Evolutionary conservation across 30 jellyfish, hydroid and myxozoan genomes (phyloP).

Genomic region (Sanderia malayensis): DNA sequence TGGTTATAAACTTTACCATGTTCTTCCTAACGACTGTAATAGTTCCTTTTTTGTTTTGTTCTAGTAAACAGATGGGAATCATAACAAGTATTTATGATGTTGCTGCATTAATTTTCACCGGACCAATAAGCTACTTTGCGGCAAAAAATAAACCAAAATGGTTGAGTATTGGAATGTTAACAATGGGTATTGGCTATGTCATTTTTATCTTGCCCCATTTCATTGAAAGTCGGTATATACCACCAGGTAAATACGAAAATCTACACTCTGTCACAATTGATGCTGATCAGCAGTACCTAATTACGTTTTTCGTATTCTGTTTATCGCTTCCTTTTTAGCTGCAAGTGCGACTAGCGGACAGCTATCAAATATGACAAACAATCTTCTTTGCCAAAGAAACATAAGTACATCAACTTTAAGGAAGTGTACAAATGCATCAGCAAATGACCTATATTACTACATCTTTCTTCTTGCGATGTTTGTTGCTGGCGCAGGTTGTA

Average conservation of each 20-base stretch:
- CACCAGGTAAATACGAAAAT: constrained; percentile 52
- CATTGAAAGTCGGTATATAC: constrained; percentile 34
- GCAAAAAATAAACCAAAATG: constrained; percentile 37
- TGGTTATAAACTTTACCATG: too few relatives aligned
- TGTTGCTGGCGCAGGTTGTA: constrained; percentile 63
- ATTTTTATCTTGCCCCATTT: constrained; percentile 57
- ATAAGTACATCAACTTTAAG: constrained; percentile 33
- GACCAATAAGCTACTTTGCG: constrained; percentile 68
- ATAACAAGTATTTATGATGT: constrained; percentile 54
- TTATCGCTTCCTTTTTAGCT: too few relatives aligned
- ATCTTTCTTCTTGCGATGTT: constrained; percentile 54
- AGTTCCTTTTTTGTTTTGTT: too few relatives aligned
- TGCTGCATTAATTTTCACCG: constrained; percentile 51
- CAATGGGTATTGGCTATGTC: constrained; percentile 66
- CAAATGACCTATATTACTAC: constrained; percentile 25
- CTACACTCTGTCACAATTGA: background rate
- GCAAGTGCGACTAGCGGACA: too few relatives aligned
- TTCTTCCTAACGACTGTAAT: too few relatives aligned
- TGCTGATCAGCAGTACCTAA: background rate
- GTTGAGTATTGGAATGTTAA: constrained; percentile 52
- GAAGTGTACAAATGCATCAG: constrained; percentile 4
- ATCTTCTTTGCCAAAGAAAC: constrained; percentile 27
- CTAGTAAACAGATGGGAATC: constrained; percentile 57
- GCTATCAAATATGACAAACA: constrained; percentile 27
- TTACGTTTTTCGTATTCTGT: background rate